Percentiles rank a stretch among this genome's conserved stretches.
These are phyloP conservation scores for Leptosomus discolor DNA, from an alignment of 2,113 vertebrate genomes.

Conservation along the genomic window DNA sequence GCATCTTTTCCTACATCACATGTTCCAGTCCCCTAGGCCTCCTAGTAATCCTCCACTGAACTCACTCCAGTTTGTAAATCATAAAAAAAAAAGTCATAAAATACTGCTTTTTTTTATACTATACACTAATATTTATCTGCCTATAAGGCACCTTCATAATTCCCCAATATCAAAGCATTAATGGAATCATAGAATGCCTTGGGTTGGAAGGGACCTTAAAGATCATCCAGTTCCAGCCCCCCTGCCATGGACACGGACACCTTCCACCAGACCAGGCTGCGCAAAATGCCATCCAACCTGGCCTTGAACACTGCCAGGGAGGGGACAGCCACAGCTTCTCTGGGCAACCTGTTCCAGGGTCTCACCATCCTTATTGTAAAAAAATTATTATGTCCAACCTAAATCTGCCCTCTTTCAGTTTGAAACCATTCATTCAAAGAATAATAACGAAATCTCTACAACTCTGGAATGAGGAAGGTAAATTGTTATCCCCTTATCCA, in stretches of 20 bases:
- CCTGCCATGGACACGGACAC: neutral
- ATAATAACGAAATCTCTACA: neutral
- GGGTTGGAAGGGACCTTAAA: neutral
- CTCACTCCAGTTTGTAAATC: neutral
- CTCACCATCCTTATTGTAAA: neutral
- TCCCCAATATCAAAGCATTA: neutral
- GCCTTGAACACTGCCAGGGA: neutral
- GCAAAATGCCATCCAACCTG: neutral
- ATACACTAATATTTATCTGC: neutral
- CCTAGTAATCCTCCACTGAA: neutral
- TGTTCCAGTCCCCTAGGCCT: neutral
- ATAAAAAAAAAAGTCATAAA: neutral
- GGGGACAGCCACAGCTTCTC: neutral
- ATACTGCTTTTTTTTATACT: neutral
- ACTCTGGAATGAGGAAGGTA: neutral
- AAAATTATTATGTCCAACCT: neutral
- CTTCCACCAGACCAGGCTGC: neutral
- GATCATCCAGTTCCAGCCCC: neutral
- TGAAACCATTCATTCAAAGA: neutral
- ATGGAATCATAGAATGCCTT: neutral
- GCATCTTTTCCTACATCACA: neutral
- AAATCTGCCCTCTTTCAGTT: neutral
- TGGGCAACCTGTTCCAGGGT: neutral
- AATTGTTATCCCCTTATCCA: neutral
- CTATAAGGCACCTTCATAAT: neutral